phyloP scores from a whole-genome alignment of 2,113 vertebrate genomes.

The Toxotes chatareus region DNA sequence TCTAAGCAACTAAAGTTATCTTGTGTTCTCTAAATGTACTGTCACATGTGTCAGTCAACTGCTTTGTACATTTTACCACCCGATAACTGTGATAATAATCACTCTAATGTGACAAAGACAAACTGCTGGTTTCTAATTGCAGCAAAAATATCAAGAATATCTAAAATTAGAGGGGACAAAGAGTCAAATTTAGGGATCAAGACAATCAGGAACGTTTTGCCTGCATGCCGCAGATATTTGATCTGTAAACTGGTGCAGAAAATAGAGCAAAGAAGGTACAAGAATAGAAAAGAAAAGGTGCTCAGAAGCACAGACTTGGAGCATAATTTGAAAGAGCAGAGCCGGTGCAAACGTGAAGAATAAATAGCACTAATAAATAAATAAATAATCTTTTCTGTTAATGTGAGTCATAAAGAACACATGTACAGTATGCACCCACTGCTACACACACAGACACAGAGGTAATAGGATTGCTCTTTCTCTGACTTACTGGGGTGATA shows the following conservation, averaged over 20 bases:
- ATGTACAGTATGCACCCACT: conserved; percentile 26
- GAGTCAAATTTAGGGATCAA: not conserved
- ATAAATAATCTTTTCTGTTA: conserved; percentile 17
- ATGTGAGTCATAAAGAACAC: conserved; percentile 46
- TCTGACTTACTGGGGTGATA: conserved; percentile 65
- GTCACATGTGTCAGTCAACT: conserved; percentile 3
- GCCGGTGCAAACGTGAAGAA: not conserved
- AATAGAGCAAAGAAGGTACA: conserved; percentile 26
- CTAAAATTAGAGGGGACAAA: too few relatives aligned
- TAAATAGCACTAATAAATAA: conserved; percentile 24
- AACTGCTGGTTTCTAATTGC: not conserved
- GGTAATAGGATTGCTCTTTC: conserved; percentile 62
- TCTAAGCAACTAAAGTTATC: not conserved
- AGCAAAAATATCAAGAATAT: not conserved
- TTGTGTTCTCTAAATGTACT: conserved; percentile 6
- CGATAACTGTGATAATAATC: not conserved
- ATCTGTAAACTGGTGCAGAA: conserved; percentile 41
- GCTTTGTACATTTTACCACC: conserved; percentile 11
- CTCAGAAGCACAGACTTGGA: not conserved
- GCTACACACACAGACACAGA: conserved; percentile 10
- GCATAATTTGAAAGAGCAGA: not conserved
- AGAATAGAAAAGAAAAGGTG: not conserved
- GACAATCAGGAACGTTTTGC: not conserved
- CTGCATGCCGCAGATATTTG: conserved; percentile 18
- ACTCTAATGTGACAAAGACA: not conserved